These are phyloP conservation scores for Raja brachyura DNA, from an alignment of 2,113 vertebrate genomes.

Conservation along the genomic window DNA sequence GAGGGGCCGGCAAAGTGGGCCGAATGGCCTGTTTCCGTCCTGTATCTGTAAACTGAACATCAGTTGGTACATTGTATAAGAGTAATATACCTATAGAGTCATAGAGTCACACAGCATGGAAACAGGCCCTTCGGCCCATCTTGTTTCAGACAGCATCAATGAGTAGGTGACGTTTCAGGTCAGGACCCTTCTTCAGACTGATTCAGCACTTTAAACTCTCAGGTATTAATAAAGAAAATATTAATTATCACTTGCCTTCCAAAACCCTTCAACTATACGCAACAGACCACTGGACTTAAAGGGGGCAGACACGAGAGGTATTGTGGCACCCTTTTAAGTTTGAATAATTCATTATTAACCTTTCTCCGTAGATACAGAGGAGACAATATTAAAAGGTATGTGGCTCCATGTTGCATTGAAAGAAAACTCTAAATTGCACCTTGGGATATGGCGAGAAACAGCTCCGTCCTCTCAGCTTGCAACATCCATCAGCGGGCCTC, in stretches of 20 bases:
- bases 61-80: too few species aligned
- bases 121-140: too few species aligned
- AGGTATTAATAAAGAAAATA: neutral
- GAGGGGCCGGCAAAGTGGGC: too few species aligned
- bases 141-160: too few species aligned
- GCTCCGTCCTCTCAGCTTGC: slow-evolving; percentile 23
- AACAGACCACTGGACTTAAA: neutral
- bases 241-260: neutral
- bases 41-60: too few species aligned
- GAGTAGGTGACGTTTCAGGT: too few species aligned
- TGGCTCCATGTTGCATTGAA: neutral
- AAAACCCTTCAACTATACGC: neutral
- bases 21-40: too few species aligned
- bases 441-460: neutral
- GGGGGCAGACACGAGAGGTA: neutral
- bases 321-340: neutral
- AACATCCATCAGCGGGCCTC: neutral
- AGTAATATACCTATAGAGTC: too few species aligned
- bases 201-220: neutral
- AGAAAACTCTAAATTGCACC: neutral
- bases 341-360: slow-evolving; percentile 33
- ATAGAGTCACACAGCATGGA: too few species aligned
- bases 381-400: slow-evolving; percentile 38
- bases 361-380: slow-evolving; percentile 35
- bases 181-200: too few species aligned